Evolutionary conservation across 2,113 vertebrate genomes (phyloP).

Genomic region (Etia nguti): DNA sequence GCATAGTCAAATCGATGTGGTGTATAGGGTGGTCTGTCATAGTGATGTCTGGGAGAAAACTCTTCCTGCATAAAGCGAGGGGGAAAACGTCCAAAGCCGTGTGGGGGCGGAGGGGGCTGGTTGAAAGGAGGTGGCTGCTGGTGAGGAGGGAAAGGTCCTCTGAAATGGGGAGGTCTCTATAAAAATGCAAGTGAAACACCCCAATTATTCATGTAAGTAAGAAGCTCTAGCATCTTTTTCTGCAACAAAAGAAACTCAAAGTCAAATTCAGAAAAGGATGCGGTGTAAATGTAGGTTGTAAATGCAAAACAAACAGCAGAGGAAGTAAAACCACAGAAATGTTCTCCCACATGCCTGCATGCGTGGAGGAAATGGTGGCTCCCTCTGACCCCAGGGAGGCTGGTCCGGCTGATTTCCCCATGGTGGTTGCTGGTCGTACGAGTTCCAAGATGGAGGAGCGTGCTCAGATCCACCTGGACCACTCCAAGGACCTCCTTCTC

Average conservation of each 20-base stretch:
- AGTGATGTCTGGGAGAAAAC: conserved; percentile 92
- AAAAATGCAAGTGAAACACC: not conserved
- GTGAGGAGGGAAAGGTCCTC: conserved; percentile 92
- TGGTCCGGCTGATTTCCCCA: conserved; percentile 92
- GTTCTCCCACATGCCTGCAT: conserved; percentile 73
- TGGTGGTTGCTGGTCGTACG: conserved; percentile 85
- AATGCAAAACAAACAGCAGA: not conserved
- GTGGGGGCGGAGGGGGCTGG: conserved; percentile 93
- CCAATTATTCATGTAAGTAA: not conserved
- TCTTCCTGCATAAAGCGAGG: conserved; percentile 98
- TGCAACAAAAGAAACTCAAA: not conserved
- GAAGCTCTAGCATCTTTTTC: not conserved
- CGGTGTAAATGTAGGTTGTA: not conserved
- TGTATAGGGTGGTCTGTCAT: conserved; percentile 87
- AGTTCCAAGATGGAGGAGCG: conserved; percentile 84
- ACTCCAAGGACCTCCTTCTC: conserved; percentile 81
- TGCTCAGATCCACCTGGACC: conserved; percentile 80
- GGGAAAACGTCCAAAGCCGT: conserved; percentile 92
- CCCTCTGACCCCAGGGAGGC: conserved; percentile 93
- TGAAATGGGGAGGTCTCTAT: conserved; percentile 90
- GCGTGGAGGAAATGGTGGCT: conserved; percentile 85
- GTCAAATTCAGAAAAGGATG: not conserved
- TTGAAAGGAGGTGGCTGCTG: conserved; percentile 95
- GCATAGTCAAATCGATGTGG: conserved; percentile 94
- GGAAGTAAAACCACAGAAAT: not conserved